Evolutionary conservation across 2,797 vertebrate genomes (phyloP), one percentile per base, ranked within the genome.

Genomic region (Potorous gilbertii): DNA sequence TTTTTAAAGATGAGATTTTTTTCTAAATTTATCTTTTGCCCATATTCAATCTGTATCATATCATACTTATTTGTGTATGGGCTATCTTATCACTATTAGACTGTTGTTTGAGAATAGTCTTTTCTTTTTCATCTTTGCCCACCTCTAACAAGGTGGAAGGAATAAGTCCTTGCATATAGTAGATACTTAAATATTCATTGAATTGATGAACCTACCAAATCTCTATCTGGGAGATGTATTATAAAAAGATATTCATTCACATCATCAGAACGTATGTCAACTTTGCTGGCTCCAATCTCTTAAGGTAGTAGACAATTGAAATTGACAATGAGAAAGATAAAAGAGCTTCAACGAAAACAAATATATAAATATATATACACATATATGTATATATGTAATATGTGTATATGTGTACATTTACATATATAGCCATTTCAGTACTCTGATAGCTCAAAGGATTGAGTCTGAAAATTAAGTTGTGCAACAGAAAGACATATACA

Each of bases 221-320:
- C 31, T n/a, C 4, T 34, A 50, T 28, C 55, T 54, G 18, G 74
- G 74, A 91, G 55, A 5, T 4, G 92, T 92, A 40, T 34, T 93
- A 66, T n/a, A 34, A n/a, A 66, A 66, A 34, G 31, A 4, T 92
- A 92, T 52, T 96, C 66, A 66, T 91, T 87, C 66, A 56, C 57
- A 40, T 92, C n/a, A 59, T 62, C 46, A 62, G 66, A 92, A 55
- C 81, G 92, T 9, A 34, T 92, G 31, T 89, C 31, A 16, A 21
- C 5, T 62, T 34, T 55, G n/a, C 50, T 93, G 54, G 4, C 50
- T 97, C 92, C 55, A 90, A 90, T 94, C 62, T 97, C 57, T 54
- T 95, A 90, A 97, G 66, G 11, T 94, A 74, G 66, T 62, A 54
- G 56, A 52, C 92, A 92, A 96, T 93, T 93, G 54, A 97, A 97